Conservation (phyloP, 1,140 invertebrate species). For the Zophobas atratus region DNA sequence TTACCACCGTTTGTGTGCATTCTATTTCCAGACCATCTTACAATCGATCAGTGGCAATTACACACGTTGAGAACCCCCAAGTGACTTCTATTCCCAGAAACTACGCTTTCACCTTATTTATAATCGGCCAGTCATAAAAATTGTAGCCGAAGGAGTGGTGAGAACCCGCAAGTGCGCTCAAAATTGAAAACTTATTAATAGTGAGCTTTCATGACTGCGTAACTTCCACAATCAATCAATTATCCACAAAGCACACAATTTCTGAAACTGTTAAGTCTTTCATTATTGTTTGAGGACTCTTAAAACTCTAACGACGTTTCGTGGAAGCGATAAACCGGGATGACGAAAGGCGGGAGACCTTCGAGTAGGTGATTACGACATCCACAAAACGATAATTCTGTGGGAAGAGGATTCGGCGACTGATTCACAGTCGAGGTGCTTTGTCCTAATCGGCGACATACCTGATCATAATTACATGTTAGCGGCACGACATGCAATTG, state of each 20-base stretch:
- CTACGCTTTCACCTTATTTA: not conserved
- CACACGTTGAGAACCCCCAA: not conserved
- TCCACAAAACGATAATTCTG: not conserved
- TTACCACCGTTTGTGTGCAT: slow-evolving; percentile 17
- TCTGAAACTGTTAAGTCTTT: slow-evolving; percentile 18
- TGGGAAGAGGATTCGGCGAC: not conserved
- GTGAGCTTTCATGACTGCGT: slow-evolving; percentile 2
- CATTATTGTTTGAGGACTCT: slow-evolving; percentile 18
- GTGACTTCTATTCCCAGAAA: not conserved
- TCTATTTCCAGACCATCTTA: slow-evolving; percentile 9
- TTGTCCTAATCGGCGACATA: slow-evolving; percentile 23
- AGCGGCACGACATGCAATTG: slow-evolving; percentile 20
- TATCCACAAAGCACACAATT: slow-evolving; percentile 25
- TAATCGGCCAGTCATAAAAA: slow-evolving; percentile 15
- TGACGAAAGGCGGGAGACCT: slow-evolving; percentile 7
- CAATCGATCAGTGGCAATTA: not conserved
- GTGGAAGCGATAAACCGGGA: slow-evolving; percentile 3
- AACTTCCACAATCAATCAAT: slow-evolving; percentile 27
- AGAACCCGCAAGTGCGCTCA: slow-evolving; percentile 11
- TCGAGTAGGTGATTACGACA: not conserved
- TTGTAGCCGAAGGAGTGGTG: not conserved
- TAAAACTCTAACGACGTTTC: slow-evolving; percentile 3
- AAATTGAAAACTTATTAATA: slow-evolving; percentile 41
- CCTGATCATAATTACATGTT: slow-evolving; percentile 26
- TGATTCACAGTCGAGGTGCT: not conserved